Percentiles rank a stretch among this genome's conserved stretches.
phyloP scores from a whole-genome alignment of 2,113 vertebrate genomes.

The Brachyhypopomus gauderio region DNA sequence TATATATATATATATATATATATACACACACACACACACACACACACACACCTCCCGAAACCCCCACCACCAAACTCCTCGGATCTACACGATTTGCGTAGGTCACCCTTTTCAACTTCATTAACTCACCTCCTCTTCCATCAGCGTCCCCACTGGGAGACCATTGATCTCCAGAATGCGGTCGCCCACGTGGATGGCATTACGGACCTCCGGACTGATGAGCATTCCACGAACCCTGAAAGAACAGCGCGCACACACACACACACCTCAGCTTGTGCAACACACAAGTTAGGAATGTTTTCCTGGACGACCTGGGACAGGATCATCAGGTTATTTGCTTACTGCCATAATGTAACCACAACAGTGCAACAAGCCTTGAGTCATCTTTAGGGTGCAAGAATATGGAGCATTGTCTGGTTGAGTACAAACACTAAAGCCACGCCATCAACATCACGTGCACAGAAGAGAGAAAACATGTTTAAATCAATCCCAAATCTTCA shows the following conservation, averaged over 20 bases:
- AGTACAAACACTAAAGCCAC: neutral
- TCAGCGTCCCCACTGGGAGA: slow-evolving; percentile 81
- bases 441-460: neutral
- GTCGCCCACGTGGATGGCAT: slow-evolving; percentile 93
- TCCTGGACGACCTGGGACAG: neutral
- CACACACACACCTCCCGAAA: too few relatives aligned
- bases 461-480: neutral
- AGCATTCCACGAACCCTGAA: slow-evolving; percentile 89
- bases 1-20: too few relatives aligned
- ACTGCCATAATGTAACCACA: neutral
- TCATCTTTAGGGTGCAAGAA: neutral
- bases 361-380: slow-evolving; percentile 1
- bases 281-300: neutral
- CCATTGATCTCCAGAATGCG: slow-evolving; percentile 96
- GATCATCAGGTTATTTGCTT: slow-evolving; percentile 17
- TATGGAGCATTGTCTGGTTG: neutral
- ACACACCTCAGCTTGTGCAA: neutral
- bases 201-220: slow-evolving; percentile 89
- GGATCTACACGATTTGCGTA: too few relatives aligned
- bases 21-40: too few relatives aligned
- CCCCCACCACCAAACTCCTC: too few relatives aligned
- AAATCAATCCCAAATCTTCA: neutral
- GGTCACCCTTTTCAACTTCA: too few relatives aligned
- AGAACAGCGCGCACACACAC: neutral
- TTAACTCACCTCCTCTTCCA: slow-evolving; percentile 84